Percentiles rank a stretch among this genome's conserved stretches.
Conservation (phyloP, 2,797 vertebrate species). For the Amblyopsis hoosieri region DNA sequence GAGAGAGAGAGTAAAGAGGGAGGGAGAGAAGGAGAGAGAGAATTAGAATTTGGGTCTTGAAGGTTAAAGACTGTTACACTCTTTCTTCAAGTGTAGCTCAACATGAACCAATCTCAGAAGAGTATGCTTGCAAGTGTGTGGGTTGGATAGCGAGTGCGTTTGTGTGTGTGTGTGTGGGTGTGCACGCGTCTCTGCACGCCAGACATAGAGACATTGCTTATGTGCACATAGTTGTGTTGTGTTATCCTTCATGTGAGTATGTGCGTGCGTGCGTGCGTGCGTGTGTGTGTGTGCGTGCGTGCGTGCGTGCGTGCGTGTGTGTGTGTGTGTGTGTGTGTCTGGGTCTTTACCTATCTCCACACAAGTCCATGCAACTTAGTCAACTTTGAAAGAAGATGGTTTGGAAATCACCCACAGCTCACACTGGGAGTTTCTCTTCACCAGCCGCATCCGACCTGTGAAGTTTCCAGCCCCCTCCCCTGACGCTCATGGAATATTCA, state of each 20-base stretch:
- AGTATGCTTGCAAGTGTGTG: slow-evolving; percentile 2
- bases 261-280: no score
- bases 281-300: no score
- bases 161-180: slow-evolving; percentile 9
- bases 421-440: slow-evolving; percentile 18
- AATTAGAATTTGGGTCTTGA: neutral
- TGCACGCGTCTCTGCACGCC: slow-evolving; percentile 8
- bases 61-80: slow-evolving; percentile 41
- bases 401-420: slow-evolving; percentile 39
- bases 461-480: slow-evolving; percentile 12
- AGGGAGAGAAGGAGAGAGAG: neutral
- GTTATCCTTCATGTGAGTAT: no score
- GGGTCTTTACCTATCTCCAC: slow-evolving; percentile 28
- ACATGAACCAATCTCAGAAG: slow-evolving; percentile 25
- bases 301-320: slow-evolving; percentile 13
- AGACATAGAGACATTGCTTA: no score
- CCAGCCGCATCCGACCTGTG: slow-evolving; percentile 16
- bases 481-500: slow-evolving; percentile 48
- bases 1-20: neutral
- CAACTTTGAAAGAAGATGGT: slow-evolving; percentile 42
- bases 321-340: slow-evolving; percentile 26
- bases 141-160: slow-evolving; percentile 33
- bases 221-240: no score
- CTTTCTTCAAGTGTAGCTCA: slow-evolving; percentile 40
- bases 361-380: slow-evolving; percentile 25